Base-by-base conservation (phyloP, 2,888 invertebrate genomes). In the Eupithecia pulchellata region DNA sequence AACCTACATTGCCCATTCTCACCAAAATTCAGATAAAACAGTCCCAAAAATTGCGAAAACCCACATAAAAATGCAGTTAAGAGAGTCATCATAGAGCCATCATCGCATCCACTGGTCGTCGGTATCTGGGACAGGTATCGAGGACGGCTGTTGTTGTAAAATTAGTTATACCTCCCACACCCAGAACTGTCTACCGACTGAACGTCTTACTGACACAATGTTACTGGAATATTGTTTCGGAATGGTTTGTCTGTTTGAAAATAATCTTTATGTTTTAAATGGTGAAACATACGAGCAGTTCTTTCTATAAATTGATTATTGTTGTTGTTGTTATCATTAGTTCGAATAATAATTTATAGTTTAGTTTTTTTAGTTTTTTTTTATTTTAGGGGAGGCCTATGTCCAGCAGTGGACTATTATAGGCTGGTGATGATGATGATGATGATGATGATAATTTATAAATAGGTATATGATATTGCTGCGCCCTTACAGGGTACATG, bases 111-210 rank as follows among this genome's bases (percentile, higher is more conserved):
- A 60, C 30, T n/a, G n/a, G 71, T 71, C 75, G 71, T 72, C 65
- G 32, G 69, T 75, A 77, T 75, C 71, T 75, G 67, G 76, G 75
- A 63, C 75, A 75, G 66, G 66, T 77, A 79, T 79, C 78, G 75
- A 74, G 79, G 75, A 65, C 77, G 69, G 5, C 71, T 72, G 72
- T 57, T 62, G 72, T 71, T 66, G 68, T 77, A 74, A 71, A 75
- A 73, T 75, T 74, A 71, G 73, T 73, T 69, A 66, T 76, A 73
- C 74, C 61, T 4, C 58, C 58, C 58, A 60, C 58, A 32, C 32
- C 32, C n/a, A 61, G 27, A 39, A 39, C 71, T 36, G 72, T 73
- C 70, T 71, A 64, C 68, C 74, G 60, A 72, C 77, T 71, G 63
- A 30, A 30, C 66, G 66, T 39, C 2, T 6, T 32, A 34, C 62